Percentiles rank a stretch among this genome's conserved stretches.
These are phyloP conservation scores for Callipepla californica DNA, from an alignment of 2,113 vertebrate genomes.

Conservation along the genomic window DNA sequence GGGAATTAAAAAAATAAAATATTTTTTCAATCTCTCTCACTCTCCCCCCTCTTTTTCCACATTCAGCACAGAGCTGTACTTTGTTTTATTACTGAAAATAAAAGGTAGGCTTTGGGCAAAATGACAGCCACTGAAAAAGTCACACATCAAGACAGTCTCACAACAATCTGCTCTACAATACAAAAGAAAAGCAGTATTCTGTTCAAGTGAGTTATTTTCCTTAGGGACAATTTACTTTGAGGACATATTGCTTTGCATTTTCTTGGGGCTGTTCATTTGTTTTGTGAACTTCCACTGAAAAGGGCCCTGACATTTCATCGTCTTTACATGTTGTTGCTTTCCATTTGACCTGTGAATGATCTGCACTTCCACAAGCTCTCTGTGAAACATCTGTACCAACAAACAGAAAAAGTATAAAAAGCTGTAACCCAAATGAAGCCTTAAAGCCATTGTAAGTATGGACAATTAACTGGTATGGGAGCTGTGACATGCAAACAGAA, in stretches of 20 bases:
- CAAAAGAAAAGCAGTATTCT: background rate
- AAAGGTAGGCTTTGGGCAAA: constrained; percentile 5
- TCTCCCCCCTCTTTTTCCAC: background rate
- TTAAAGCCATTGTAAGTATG: background rate
- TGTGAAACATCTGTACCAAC: background rate
- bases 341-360: background rate
- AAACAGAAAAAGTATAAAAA: background rate
- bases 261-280: background rate
- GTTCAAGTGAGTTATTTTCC: background rate
- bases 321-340: background rate
- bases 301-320: background rate
- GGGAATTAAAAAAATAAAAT: constrained; percentile 20
- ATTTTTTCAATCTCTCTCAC: background rate
- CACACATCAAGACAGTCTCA: background rate
- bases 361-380: background rate
- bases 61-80: background rate
- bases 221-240: background rate
- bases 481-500: background rate
- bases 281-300: background rate
- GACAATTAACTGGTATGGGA: background rate
- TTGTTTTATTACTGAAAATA: background rate
- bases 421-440: background rate
- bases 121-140: background rate
- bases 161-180: background rate
- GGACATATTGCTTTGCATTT: background rate